A percentile compares a stretch with the other conserved stretches of the same genome.
These are phyloP conservation scores for Crotalus horridus DNA, from an alignment of 2,113 vertebrate genomes.

Conservation along the genomic window DNA sequence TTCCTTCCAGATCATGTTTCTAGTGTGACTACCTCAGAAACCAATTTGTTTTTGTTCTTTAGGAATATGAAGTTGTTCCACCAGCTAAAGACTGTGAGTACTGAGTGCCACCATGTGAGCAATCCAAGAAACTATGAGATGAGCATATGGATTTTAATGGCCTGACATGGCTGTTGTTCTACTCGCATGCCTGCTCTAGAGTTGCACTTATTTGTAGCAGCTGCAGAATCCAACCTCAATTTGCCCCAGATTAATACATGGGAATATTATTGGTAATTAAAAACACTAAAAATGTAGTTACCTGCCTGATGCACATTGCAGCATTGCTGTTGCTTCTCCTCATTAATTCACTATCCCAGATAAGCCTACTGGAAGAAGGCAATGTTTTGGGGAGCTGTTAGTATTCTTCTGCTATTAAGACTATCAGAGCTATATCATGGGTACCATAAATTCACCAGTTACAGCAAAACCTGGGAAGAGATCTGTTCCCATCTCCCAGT, in stretches of 20 bases:
- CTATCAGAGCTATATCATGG: not conserved
- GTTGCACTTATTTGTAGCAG: not conserved
- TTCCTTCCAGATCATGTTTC: not conserved
- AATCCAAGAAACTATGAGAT: not conserved
- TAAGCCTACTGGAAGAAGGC: not conserved
- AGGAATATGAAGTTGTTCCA: not conserved
- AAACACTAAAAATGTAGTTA: not conserved
- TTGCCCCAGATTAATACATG: not conserved
- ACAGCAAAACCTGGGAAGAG: not conserved
- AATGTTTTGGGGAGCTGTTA: not conserved
- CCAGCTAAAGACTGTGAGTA: not conserved
- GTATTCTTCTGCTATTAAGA: not conserved
- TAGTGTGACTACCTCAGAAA: not conserved
- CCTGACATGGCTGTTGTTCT: not conserved
- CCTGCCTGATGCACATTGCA: not conserved
- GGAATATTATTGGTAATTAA: not conserved
- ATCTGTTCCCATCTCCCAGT: not conserved
- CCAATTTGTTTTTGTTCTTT: not conserved
- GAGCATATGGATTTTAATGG: not conserved
- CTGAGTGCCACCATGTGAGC: not conserved
- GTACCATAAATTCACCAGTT: not conserved
- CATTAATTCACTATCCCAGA: not conserved
- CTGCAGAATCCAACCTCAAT: not conserved
- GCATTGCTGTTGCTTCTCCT: not conserved
- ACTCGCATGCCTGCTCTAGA: not conserved